Evolutionary conservation across 2,113 vertebrate species (phyloP), one percentile per base, ranked within the genome.

Genomic region (Donacobius atricapilla): DNA sequence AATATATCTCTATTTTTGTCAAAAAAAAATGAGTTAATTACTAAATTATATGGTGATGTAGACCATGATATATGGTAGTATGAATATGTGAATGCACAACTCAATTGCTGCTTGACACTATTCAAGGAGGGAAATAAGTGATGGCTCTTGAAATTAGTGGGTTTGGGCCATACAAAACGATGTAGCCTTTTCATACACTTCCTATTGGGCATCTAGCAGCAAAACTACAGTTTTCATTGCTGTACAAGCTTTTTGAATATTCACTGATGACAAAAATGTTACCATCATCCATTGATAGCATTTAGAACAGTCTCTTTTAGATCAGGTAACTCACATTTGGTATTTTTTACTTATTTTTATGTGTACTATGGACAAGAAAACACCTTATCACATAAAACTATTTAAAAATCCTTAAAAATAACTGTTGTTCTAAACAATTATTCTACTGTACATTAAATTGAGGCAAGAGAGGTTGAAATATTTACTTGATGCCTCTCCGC

Each of bases 121-220:
- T 6, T 13, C 11, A 37, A 45, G 33, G 7, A 79, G 3, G 3
- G 1, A 5, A 42, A 42, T 81, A 28, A 25, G 10, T 3, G 8
- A 64, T 40, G 0, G 0, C 3, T 60, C 28, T n/a, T 68, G 20
- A 76, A 86, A n/a, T 24, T 19, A 76, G 13, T 44, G n/a, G 21
- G 47, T 47, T 47, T 18, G 24, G n/a, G 19, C 15, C 31, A 40
- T 10, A 31, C 4, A 60, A 72, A 88, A 66, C 3, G 7, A 57
- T 23, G 6, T 6, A 85, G 23, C 10, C 47, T 83, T 87, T 65
- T 73, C 37, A 37, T 31, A 40, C 2, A 47, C 9, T 72, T 89
- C 48, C 44, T 72, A 3, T 5, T 50, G 20, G 54, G 18, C 19
- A 82, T 37, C 15, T 12, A 77, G n/a, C 8, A 71, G 35, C 11